phyloP scores from a whole-genome alignment of 2,888 invertebrate genomes.

The Pinctada fucata region DNA sequence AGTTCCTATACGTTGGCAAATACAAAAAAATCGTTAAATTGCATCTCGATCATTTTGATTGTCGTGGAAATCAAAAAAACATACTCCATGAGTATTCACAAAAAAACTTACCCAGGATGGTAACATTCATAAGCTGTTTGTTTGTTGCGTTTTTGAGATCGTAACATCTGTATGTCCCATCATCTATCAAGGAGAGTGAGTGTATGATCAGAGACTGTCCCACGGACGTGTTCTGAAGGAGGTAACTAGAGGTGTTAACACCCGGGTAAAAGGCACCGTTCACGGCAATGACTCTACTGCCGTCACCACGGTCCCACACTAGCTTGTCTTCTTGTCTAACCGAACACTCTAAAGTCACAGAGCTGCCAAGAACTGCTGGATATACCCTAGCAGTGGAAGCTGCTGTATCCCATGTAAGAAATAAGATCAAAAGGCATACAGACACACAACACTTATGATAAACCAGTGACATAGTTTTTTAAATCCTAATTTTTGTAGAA shows the following conservation, averaged over 20 bases:
- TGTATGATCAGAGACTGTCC: conserved; percentile 48
- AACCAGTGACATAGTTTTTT: too few species aligned
- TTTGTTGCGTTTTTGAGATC: conserved; percentile 36
- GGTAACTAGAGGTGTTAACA: conserved; percentile 18
- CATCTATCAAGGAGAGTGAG: conserved; percentile 47
- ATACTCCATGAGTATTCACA: too few species aligned
- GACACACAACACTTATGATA: too few species aligned
- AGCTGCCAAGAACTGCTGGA: conserved; percentile 35
- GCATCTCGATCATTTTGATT: neutral
- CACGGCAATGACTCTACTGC: conserved; percentile 12
- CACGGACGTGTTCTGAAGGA: conserved; percentile 15
- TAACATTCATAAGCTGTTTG: conserved; percentile 32
- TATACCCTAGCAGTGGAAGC: neutral
- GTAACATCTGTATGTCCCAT: conserved; percentile 48
- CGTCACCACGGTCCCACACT: conserved; percentile 28
- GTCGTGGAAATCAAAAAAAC: neutral
- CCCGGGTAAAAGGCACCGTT: conserved; percentile 16
- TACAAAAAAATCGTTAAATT: neutral
- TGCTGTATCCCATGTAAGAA: too few species aligned
- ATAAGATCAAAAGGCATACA: too few species aligned
- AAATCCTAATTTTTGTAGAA: too few species aligned
- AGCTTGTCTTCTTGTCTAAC: conserved; percentile 10
- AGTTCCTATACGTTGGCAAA: neutral
- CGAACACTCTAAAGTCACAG: conserved; percentile 30
- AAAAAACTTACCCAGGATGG: conserved; percentile 31